A percentile compares a stretch with the other conserved stretches of the same genome.
Conservation (phyloP, 2,797 vertebrate genomes). For the Tympanoctomys barrerae region DNA sequence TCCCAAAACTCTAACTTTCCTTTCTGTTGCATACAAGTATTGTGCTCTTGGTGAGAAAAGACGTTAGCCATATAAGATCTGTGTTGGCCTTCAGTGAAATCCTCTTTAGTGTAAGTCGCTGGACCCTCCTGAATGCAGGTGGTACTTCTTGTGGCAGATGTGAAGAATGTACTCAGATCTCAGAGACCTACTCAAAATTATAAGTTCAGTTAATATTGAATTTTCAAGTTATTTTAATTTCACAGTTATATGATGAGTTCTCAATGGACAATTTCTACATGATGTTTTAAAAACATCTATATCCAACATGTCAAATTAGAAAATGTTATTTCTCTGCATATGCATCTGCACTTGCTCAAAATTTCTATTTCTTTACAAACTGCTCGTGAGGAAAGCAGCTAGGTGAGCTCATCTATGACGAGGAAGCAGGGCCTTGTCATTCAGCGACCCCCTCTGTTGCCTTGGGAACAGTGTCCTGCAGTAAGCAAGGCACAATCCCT, state of each 20-base stretch:
- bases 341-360: neutral
- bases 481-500: neutral
- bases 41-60: neutral
- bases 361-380: neutral
- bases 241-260: slow-evolving; percentile 18
- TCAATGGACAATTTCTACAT: slow-evolving; percentile 26
- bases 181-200: slow-evolving; percentile 44
- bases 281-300: slow-evolving; percentile 20
- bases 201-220: slow-evolving; percentile 29
- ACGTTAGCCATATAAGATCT: neutral
- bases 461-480: neutral
- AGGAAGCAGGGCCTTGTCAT: neutral
- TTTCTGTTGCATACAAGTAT: neutral
- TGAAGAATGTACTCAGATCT: slow-evolving; percentile 11
- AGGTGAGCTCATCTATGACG: neutral
- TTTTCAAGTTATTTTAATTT: slow-evolving; percentile 62
- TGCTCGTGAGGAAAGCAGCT: neutral
- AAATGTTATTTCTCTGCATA: neutral
- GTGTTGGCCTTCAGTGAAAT: neutral
- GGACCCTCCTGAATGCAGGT: neutral
- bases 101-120: neutral
- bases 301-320: slow-evolving; percentile 28
- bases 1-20: neutral
- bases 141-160: neutral
- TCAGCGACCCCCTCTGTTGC: neutral